These are phyloP conservation scores for Eulacestoma nigropectus DNA, from an alignment of 2,113 vertebrate genomes.

Conservation along the genomic window DNA sequence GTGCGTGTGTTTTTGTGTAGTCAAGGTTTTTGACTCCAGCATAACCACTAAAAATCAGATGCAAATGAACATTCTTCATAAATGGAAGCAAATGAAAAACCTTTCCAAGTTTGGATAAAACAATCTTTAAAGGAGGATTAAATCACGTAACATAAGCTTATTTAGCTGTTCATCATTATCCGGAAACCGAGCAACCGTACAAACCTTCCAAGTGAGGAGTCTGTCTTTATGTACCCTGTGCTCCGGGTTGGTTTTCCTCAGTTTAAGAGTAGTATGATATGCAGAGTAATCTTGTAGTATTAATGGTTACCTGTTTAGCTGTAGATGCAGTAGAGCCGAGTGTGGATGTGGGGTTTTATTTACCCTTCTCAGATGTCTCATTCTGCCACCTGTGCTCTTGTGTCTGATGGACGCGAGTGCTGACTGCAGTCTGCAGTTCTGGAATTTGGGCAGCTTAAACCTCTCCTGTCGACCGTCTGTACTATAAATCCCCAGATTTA, in stretches of 20 bases:
- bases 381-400: background rate
- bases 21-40: background rate
- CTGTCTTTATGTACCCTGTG: accelerated
- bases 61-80: background rate
- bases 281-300: background rate
- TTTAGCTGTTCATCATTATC: background rate
- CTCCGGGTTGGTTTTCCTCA: background rate
- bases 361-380: background rate
- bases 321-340: background rate
- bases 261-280: background rate
- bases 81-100: background rate
- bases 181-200: background rate
- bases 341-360: background rate
- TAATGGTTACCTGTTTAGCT: background rate
- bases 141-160: background rate
- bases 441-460: background rate
- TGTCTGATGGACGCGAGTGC: accelerated
- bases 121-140: background rate
- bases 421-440: background rate
- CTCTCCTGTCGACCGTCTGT: background rate
- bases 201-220: background rate
- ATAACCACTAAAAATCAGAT: background rate
- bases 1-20: accelerated
- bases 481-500: background rate
- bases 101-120: background rate